Evolutionary conservation across 1,140 invertebrate species (phyloP).

Genomic region (Protaetia brevitarsis): DNA sequence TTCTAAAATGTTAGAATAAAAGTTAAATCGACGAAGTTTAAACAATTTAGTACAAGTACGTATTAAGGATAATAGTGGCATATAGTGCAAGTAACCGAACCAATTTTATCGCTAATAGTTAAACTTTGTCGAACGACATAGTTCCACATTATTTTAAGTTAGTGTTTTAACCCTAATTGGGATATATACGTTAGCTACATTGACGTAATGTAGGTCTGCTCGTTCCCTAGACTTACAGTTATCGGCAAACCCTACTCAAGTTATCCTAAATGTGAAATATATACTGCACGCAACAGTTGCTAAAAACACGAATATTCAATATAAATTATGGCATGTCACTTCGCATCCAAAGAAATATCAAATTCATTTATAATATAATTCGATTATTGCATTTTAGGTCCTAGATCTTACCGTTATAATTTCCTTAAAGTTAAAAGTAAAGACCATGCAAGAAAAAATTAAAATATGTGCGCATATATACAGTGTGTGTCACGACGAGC

Average conservation of each 20-base stretch:
- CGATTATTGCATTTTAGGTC: too few relatives aligned
- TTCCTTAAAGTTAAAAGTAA: too few relatives aligned
- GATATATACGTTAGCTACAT: background rate
- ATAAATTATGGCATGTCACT: too few relatives aligned
- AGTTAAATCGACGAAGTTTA: conserved; percentile 24
- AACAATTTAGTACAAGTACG: conserved; percentile 21
- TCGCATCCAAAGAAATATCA: too few relatives aligned
- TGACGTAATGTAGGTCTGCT: background rate
- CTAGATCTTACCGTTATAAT: too few relatives aligned
- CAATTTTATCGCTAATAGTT: conserved; percentile 22
- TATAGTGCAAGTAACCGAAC: conserved; percentile 13
- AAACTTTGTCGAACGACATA: conserved; percentile 21
- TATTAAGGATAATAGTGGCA: conserved; percentile 21
- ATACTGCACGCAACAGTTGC: too few relatives aligned
- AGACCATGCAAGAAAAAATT: too few relatives aligned
- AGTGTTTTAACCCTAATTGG: background rate
- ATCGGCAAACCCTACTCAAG: background rate
- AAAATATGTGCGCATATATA: too few relatives aligned
- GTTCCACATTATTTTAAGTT: conserved; percentile 19
- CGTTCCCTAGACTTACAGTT: background rate
- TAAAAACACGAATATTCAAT: too few relatives aligned
- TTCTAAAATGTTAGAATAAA: conserved; percentile 18
- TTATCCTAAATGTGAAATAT: too few relatives aligned
- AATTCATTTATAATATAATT: too few relatives aligned
- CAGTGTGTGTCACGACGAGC: too few relatives aligned